These are phyloP conservation scores for Spheniscus mendiculus DNA, from an alignment of 2,113 vertebrate species.

Conservation along the genomic window DNA sequence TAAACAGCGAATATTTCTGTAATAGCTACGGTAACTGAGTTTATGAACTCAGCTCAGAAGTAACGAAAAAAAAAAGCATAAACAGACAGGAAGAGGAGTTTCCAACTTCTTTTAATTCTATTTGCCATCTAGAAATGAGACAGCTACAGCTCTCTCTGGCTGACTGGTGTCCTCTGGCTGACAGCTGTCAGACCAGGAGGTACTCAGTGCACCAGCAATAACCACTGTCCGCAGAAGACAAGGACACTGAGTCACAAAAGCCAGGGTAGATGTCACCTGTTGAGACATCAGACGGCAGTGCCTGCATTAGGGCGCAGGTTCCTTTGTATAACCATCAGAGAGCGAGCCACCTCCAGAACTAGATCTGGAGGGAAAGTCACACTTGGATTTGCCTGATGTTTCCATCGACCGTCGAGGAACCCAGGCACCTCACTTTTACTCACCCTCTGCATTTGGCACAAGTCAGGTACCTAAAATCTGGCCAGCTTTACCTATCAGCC, in stretches of 20 bases:
- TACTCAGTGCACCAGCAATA: not conserved
- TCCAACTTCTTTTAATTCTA: not conserved
- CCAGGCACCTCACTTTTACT: not conserved
- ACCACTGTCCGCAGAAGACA: not conserved
- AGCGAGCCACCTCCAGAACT: not conserved
- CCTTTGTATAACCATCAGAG: not conserved
- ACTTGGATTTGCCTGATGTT: not conserved
- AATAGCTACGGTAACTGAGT: not conserved
- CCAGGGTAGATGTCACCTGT: not conserved
- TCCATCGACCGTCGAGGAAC: rapidly evolving
- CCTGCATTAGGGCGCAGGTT: not conserved
- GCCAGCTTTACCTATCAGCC: not conserved
- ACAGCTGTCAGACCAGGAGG: not conserved
- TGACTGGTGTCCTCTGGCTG: not conserved
- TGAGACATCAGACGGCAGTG: not conserved
- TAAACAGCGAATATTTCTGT: not conserved
- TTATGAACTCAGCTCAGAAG: not conserved
- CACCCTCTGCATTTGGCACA: not conserved
- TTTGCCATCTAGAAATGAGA: not conserved
- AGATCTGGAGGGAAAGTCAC: not conserved
- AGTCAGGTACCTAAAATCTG: not conserved
- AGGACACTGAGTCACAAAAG: not conserved
- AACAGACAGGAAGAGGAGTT: not conserved
- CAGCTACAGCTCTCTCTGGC: not conserved
- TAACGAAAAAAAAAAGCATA: not conserved